phyloP scores from a whole-genome alignment of 2,113 vertebrate genomes.

The Physeter macrocephalus region DNA sequence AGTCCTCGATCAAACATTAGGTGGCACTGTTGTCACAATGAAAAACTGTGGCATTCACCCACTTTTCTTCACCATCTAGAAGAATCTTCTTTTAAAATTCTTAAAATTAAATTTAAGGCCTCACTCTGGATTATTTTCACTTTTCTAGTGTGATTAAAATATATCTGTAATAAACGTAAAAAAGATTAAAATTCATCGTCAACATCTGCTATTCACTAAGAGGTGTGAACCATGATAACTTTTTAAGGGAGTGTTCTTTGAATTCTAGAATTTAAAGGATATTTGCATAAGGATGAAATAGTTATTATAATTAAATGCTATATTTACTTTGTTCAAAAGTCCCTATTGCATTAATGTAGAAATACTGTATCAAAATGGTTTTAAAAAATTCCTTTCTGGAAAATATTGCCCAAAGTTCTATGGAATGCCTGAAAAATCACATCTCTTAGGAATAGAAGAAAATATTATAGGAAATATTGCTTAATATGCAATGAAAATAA shows the following conservation, averaged over 20 bases:
- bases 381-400: background rate
- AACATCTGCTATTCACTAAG: conserved; percentile 55
- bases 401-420: background rate
- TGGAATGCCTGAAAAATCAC: background rate
- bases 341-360: background rate
- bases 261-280: conserved; percentile 20
- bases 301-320: background rate
- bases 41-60: conserved; percentile 33
- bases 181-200: conserved; percentile 62
- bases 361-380: background rate
- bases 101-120: background rate
- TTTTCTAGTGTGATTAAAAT: conserved; percentile 59
- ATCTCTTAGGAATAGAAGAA: background rate
- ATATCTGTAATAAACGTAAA: conserved; percentile 52
- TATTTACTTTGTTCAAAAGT: conserved; percentile 46
- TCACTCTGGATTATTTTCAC: conserved; percentile 21
- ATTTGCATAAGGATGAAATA: conserved; percentile 31
- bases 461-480: background rate
- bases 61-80: background rate
- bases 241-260: conserved; percentile 29
- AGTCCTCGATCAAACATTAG: conserved; percentile 72
- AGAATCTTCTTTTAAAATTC: background rate
- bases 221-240: conserved; percentile 47
- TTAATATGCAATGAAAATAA: background rate
- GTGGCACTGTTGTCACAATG: conserved; percentile 84